Conservation (phyloP, 1,140 invertebrate genomes). For the Scaptomyza pallida region DNA sequence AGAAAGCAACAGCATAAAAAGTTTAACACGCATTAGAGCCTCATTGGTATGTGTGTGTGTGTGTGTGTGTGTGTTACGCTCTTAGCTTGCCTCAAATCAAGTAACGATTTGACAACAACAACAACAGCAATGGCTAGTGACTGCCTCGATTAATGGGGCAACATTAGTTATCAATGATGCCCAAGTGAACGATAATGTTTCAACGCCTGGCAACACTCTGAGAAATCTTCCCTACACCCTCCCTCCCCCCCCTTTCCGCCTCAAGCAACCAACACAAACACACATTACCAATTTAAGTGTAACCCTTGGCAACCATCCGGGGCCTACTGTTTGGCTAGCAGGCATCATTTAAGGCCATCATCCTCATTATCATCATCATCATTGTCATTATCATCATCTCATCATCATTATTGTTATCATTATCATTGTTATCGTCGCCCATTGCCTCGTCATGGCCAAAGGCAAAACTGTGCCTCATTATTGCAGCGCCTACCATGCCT, state of each 20-base stretch:
- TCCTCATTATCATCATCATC: slow-evolving; percentile 41
- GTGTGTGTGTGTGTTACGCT: not conserved
- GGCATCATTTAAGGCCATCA: slow-evolving; percentile 13
- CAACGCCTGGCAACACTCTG: slow-evolving; percentile 21
- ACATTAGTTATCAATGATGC: slow-evolving; percentile 76
- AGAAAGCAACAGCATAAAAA: slow-evolving; percentile 46
- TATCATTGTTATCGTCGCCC: slow-evolving; percentile 32
- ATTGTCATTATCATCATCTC: slow-evolving; percentile 40
- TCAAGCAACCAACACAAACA: too few species aligned
- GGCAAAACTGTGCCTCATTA: slow-evolving; percentile 26
- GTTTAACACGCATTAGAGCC: slow-evolving; percentile 64
- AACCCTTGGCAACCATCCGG: not conserved
- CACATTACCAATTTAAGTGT: not conserved
- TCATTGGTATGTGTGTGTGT: not conserved
- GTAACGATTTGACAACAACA: slow-evolving; percentile 17
- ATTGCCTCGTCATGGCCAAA: slow-evolving; percentile 20
- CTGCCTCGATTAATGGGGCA: slow-evolving; percentile 66
- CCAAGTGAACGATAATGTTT: slow-evolving; percentile 71
- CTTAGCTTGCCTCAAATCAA: slow-evolving; percentile 3
- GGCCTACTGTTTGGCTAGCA: not conserved
- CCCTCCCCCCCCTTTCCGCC: too few species aligned
- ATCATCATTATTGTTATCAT: slow-evolving; percentile 53
- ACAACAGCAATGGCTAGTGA: slow-evolving; percentile 27
- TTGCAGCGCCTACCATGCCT: slow-evolving; percentile 32
- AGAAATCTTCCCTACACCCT: not conserved